A percentile compares a stretch with the other conserved stretches of the same genome.
phyloP scores from a whole-genome alignment of 2,888 invertebrate genomes.

The Chymomyza fuscimana region DNA sequence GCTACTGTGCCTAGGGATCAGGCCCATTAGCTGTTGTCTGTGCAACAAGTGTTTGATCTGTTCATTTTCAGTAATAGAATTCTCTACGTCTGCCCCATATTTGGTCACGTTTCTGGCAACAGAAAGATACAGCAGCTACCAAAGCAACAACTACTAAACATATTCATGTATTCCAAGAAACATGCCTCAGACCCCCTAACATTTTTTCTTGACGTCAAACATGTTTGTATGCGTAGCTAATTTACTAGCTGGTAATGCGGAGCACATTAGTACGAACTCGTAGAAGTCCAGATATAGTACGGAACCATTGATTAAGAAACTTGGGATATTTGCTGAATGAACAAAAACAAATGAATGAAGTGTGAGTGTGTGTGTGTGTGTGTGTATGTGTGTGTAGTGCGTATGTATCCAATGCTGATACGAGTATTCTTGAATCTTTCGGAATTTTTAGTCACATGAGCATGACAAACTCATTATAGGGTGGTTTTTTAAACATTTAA shows the following conservation, averaged over 20 bases:
- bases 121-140: neutral
- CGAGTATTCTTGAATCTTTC: constrained; percentile 8
- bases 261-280: neutral
- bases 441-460: constrained; percentile 69
- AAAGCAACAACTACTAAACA: neutral
- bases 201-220: constrained; percentile 61
- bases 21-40: constrained; percentile 25
- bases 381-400: constrained; percentile 12
- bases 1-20: constrained; percentile 12
- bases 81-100: constrained; percentile 47
- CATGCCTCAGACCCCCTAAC: constrained; percentile 5
- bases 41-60: constrained; percentile 13
- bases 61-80: constrained; percentile 5
- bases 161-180: constrained; percentile 36
- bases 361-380: constrained; percentile 3
- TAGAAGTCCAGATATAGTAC: neutral
- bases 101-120: constrained; percentile 63
- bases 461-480: constrained; percentile 52
- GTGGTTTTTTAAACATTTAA: neutral
- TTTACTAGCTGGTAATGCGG: constrained; percentile 26
- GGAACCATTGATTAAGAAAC: constrained; percentile 17
- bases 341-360: constrained; percentile 20
- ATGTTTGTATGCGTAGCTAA: constrained; percentile 47
- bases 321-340: constrained; percentile 53
- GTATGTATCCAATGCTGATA: neutral